These are phyloP conservation scores for Frankliniella intonsa DNA, from an alignment of 2,888 invertebrate genomes.

Conservation along the genomic window DNA sequence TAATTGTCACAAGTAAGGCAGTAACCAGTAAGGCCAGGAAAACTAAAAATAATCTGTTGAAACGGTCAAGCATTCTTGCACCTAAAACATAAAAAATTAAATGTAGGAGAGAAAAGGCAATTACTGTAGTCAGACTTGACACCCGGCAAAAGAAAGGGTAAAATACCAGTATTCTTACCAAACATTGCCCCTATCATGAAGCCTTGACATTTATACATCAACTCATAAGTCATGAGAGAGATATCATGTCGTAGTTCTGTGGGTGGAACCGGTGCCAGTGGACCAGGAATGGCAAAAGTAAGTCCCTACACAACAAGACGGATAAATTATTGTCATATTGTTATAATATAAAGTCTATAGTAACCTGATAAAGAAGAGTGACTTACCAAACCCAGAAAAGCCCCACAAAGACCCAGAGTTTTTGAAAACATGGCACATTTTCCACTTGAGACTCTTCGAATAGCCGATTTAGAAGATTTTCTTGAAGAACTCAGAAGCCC, in stretches of 20 bases:
- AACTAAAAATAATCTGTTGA: constrained; percentile 45
- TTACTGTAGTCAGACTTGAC: no score
- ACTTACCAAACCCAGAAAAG: constrained; percentile 47
- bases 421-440: constrained; percentile 43
- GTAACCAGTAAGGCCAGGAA: constrained; percentile 45
- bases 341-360: neutral
- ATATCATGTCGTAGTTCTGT: constrained; percentile 42
- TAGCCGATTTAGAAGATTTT: constrained; percentile 37
- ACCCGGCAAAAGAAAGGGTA: neutral
- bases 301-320: constrained; percentile 43
- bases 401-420: constrained; percentile 45
- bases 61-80: constrained; percentile 41
- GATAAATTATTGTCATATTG: neutral
- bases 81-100: constrained; percentile 36
- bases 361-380: neutral
- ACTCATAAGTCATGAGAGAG: constrained; percentile 45
- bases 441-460: constrained; percentile 38
- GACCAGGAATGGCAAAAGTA: constrained; percentile 47
- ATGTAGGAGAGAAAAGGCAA: no score
- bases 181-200: constrained; percentile 46
- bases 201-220: constrained; percentile 44
- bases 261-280: constrained; percentile 46
- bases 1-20: constrained; percentile 44
- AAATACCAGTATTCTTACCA: constrained; percentile 37
- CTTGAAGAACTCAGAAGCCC: constrained; percentile 41